Conservation (phyloP, 2,797 vertebrate genomes). For the Hyperoplus immaculatus region DNA sequence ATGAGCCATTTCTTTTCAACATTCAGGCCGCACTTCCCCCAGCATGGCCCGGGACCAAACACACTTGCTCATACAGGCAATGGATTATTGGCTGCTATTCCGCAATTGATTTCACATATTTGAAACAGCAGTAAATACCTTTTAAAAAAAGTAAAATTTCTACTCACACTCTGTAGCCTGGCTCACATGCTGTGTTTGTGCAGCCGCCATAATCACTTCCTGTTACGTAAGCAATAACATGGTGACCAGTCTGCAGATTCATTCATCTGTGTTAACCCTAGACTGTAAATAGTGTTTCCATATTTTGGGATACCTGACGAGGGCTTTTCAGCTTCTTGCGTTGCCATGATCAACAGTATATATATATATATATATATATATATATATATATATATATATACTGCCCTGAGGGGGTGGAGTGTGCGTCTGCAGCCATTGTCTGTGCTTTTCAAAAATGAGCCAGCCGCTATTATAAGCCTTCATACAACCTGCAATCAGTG, state of each 20-base stretch:
- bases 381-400: background rate
- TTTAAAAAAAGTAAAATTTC: background rate
- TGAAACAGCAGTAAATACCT: background rate
- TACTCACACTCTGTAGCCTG: background rate
- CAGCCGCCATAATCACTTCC: background rate
- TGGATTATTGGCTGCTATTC: background rate
- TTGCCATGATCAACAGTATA: background rate
- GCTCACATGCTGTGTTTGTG: background rate
- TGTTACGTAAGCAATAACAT: background rate
- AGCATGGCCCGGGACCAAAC: background rate
- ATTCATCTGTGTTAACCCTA: background rate
- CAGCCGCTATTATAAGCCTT: conserved; percentile 23
- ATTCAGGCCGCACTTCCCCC: too few relatives aligned
- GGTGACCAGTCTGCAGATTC: background rate
- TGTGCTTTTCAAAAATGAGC: conserved; percentile 21
- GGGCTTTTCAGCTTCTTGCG: background rate
- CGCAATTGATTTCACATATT: background rate
- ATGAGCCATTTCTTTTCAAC: background rate
- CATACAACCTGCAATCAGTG: conserved; percentile 27
- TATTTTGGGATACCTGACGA: conserved; percentile 17
- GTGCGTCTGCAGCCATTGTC: conserved; percentile 5
- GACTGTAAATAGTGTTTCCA: too few relatives aligned
- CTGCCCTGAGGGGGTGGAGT: background rate
- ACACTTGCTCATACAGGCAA: background rate
- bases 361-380: too few relatives aligned